A percentile compares a stretch with the other conserved stretches of the same genome.
Evolutionary conservation across 2,888 invertebrate species (phyloP).

Genomic region (Microdon myrmicae): DNA sequence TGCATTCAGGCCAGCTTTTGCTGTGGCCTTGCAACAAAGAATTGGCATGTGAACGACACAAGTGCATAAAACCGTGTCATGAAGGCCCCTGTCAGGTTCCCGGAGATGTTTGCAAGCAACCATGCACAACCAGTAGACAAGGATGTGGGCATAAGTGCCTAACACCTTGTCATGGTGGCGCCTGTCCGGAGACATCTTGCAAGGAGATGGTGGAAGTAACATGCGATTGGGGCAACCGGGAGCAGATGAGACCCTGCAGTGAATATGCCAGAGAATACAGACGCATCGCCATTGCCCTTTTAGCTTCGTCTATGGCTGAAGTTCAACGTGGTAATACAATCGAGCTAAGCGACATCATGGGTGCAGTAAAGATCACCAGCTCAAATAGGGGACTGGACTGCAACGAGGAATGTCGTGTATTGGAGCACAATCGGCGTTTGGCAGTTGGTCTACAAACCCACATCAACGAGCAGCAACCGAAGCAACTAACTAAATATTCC

Average conservation of each 20-base stretch:
- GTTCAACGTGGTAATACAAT: constrained; percentile 79
- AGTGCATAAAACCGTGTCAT: constrained; percentile 73
- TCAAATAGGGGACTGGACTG: constrained; percentile 92
- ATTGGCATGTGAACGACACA: not conserved
- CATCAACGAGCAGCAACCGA: constrained; percentile 81
- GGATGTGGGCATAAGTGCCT: constrained; percentile 89
- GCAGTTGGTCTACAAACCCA: constrained; percentile 93
- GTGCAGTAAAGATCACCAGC: constrained; percentile 63
- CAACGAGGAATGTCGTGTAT: constrained; percentile 88
- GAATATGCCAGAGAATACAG: constrained; percentile 80
- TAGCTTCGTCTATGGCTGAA: constrained; percentile 83
- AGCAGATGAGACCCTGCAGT: constrained; percentile 76
- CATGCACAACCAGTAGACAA: constrained; percentile 75
- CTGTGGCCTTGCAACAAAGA: not conserved
- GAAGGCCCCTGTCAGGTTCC: constrained; percentile 75
- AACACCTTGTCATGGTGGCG: constrained; percentile 81
- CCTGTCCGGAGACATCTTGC: constrained; percentile 78
- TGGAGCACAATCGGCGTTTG: constrained; percentile 87
- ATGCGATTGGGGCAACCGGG: constrained; percentile 84
- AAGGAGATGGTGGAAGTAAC: constrained; percentile 79
- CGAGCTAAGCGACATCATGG: constrained; percentile 79
- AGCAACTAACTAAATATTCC: constrained; percentile 85
- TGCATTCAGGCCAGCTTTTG: constrained; percentile 2
- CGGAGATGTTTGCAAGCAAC: constrained; percentile 80
- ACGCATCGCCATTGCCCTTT: constrained; percentile 78